Percentiles rank a stretch among this genome's conserved stretches.
Evolutionary conservation across 2,113 vertebrate genomes (phyloP).

Genomic region (Otis tarda): DNA sequence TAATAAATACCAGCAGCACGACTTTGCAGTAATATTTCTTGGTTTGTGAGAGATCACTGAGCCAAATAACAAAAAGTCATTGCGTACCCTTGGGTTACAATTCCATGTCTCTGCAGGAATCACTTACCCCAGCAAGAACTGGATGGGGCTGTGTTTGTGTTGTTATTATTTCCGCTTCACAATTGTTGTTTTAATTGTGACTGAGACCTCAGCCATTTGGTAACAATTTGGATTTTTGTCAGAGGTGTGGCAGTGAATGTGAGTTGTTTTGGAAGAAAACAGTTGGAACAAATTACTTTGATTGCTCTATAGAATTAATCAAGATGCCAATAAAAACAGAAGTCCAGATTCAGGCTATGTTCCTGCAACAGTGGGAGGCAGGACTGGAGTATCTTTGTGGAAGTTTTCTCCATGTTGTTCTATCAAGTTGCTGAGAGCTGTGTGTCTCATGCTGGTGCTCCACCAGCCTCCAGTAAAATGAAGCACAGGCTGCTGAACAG

Average conservation of each 20-base stretch:
- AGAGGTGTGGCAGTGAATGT: neutral
- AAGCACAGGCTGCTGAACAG: neutral
- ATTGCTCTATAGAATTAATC: conserved; percentile 13
- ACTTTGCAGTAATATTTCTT: neutral
- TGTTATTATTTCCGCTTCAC: neutral
- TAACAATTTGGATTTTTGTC: conserved; percentile 21
- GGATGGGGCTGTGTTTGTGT: neutral
- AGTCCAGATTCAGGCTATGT: neutral
- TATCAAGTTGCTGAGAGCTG: neutral
- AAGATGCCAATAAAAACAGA: conserved; percentile 1
- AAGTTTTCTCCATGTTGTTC: neutral
- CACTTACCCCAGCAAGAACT: neutral
- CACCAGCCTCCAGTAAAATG: neutral
- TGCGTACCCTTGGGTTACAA: neutral
- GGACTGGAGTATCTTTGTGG: neutral
- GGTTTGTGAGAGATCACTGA: neutral
- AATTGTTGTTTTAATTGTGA: neutral
- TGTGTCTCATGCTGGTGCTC: neutral
- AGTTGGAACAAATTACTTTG: conserved; percentile 31
- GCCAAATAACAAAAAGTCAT: neutral
- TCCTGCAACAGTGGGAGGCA: neutral
- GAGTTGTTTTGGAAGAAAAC: conserved; percentile 41
- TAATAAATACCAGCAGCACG: neutral
- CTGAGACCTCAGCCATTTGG: conserved; percentile 18
- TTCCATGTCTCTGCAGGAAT: neutral